Evolutionary conservation across 35 echinoderm and acorn worm genomes (phyloP), one percentile per base, ranked within the genome.

Genomic region (Acanthaster planci): DNA sequence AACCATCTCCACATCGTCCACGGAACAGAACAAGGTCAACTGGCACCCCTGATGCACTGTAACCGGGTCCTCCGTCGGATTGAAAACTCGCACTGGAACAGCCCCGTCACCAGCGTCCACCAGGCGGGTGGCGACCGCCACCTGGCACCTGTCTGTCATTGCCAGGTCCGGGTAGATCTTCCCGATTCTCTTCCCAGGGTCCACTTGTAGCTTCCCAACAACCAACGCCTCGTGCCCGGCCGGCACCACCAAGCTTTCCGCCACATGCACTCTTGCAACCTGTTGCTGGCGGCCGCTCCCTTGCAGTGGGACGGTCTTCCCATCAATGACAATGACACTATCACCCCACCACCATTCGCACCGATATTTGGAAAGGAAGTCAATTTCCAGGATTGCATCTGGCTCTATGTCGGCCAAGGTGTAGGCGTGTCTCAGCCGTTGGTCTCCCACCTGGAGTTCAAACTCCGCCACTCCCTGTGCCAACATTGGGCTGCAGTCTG

Each of bases 361-460:
- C 9, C 27, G 39, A 68, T 82, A 8, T 27, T 59, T 7, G 38
- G 51, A 81, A 17, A 86, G 32, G 22, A 94, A 90, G 53, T 90
- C 83, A 64, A 72, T 86, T 21, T 87, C 92, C 23, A 94, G 52
- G 39, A 94, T 51, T 7, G 60, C 92, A 36, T 89, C 92, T 1
- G 47, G 38, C 6, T 92, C 76, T 75, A 93, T 86, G 8, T 89
- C 83, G 40, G 87, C 87, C 37, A 82, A 38, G n/a, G 29, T 51
- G 8, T 37, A 77, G 89, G 82, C 51, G n/a, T 19, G 17, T 26
- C 75, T 39, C 42, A 52, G 2, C 21, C 3, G 16, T 51, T 42
- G 32, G 23, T 77, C 39, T 79, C 52, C n/a, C 21, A 35, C 30
- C 84, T 2, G 8, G 1, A 40, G 51, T 78, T 79, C 19, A 79